These are phyloP conservation scores for Paratrypauchen microcephalus DNA, from an alignment of 2,797 vertebrate species.

Conservation along the genomic window DNA sequence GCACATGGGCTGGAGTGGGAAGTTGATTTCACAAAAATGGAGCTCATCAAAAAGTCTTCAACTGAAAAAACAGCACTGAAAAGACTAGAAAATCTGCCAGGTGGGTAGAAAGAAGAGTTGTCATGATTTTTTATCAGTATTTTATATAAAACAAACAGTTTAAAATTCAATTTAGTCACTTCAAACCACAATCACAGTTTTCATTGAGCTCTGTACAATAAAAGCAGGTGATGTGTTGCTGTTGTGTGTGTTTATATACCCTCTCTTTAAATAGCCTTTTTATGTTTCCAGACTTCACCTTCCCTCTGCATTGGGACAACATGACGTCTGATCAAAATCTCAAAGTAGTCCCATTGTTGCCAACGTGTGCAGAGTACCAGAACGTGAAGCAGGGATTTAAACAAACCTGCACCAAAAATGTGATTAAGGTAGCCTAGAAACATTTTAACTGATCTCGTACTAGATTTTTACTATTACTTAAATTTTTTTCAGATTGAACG, in stretches of 20 bases:
- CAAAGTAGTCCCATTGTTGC: conserved; percentile 27
- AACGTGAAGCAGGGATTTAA: conserved; percentile 46
- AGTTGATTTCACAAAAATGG: conserved; percentile 27
- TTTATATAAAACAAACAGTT: too few species aligned
- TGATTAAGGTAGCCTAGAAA: conserved; percentile 50
- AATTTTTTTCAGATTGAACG: conserved; percentile 62
- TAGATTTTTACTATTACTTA: not conserved
- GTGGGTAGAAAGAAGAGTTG: conserved; percentile 31
- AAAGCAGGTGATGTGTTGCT: too few species aligned
- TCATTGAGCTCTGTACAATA: too few species aligned
- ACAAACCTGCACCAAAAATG: conserved; percentile 18
- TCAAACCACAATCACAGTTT: too few species aligned
- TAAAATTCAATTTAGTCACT: too few species aligned
- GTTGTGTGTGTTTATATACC: too few species aligned
- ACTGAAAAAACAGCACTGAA: conserved; percentile 24
- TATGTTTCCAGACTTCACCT: conserved; percentile 53
- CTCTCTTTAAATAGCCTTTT: too few species aligned
- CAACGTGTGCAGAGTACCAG: conserved; percentile 49
- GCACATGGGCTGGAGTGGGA: conserved; percentile 36
- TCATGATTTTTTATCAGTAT: too few species aligned
- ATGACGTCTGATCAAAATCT: conserved; percentile 25
- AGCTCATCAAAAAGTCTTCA: conserved; percentile 17
- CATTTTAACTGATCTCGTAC: not conserved
- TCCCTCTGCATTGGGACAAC: conserved; percentile 69
- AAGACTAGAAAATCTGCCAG: conserved; percentile 51